phyloP scores from a whole-genome alignment of 2,113 vertebrate genomes.

The Nibea coibor region DNA sequence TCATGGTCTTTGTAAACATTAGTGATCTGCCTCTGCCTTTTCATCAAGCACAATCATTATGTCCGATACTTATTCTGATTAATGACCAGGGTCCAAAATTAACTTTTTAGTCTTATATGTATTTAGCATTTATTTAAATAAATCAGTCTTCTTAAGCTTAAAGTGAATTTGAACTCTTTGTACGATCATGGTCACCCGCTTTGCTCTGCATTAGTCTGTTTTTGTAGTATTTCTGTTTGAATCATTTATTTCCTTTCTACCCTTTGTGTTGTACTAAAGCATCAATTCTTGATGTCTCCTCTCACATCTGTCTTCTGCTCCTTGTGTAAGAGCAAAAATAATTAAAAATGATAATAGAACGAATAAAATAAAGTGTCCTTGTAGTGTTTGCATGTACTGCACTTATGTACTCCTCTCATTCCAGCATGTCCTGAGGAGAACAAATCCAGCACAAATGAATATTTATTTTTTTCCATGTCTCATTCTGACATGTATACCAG shows the following conservation, averaged over 20 bases:
- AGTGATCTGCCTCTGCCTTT: background rate
- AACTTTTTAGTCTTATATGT: too few species aligned
- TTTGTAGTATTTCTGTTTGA: background rate
- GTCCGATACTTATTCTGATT: background rate
- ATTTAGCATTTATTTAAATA: too few species aligned
- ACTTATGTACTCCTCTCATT: too few species aligned
- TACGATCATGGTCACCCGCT: too few species aligned
- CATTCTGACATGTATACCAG: conserved; percentile 35
- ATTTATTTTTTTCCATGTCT: too few species aligned
- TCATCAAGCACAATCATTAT: background rate
- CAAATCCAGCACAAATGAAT: background rate
- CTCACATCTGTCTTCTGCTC: background rate
- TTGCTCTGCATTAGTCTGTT: background rate
- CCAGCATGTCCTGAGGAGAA: background rate
- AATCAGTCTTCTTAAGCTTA: too few species aligned
- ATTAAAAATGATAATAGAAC: background rate
- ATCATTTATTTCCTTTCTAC: background rate
- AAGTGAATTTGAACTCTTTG: background rate
- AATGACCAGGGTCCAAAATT: too few species aligned
- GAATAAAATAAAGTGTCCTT: background rate
- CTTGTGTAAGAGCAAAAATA: background rate
- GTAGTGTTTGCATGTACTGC: background rate
- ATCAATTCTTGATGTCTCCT: too few species aligned
- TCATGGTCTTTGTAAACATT: background rate
- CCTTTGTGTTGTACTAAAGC: background rate